These are phyloP conservation scores for Siniperca chuatsi DNA, from an alignment of 2,113 vertebrate genomes.

Conservation along the genomic window DNA sequence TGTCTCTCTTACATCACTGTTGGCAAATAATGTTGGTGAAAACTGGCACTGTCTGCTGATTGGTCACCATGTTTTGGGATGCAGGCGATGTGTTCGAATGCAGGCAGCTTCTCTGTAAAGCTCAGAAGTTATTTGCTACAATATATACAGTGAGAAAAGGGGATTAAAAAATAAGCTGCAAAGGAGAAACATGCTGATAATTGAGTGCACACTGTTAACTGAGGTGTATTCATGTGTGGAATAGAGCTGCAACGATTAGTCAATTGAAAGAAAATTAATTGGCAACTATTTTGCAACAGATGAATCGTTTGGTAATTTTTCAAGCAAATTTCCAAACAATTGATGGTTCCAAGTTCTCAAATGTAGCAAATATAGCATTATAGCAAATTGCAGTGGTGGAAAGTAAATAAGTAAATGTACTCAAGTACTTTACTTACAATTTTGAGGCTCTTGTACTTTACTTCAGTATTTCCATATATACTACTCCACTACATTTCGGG, in stretches of 20 bases:
- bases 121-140: neutral
- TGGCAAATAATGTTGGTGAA: slow-evolving; percentile 2
- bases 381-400: neutral
- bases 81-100: neutral
- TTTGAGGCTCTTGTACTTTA: neutral
- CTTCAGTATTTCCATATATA: neutral
- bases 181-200: neutral
- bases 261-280: neutral
- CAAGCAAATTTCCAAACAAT: neutral
- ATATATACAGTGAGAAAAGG: too few relatives aligned
- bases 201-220: neutral
- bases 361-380: neutral
- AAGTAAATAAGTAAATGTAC: neutral
- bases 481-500: neutral
- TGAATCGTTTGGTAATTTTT: neutral
- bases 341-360: too few relatives aligned
- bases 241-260: neutral
- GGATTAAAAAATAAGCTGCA: neutral
- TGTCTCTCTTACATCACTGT: slow-evolving; percentile 31
- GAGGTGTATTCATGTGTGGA: neutral
- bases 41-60: slow-evolving; percentile 4
- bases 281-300: neutral
- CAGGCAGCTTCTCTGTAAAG: neutral
- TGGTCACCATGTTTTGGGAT: slow-evolving; percentile 7
- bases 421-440: neutral